These are phyloP conservation scores for Zoanthus solanderi DNA, from an alignment of 92 coral and sea anemone genomes.

Conservation along the genomic window DNA sequence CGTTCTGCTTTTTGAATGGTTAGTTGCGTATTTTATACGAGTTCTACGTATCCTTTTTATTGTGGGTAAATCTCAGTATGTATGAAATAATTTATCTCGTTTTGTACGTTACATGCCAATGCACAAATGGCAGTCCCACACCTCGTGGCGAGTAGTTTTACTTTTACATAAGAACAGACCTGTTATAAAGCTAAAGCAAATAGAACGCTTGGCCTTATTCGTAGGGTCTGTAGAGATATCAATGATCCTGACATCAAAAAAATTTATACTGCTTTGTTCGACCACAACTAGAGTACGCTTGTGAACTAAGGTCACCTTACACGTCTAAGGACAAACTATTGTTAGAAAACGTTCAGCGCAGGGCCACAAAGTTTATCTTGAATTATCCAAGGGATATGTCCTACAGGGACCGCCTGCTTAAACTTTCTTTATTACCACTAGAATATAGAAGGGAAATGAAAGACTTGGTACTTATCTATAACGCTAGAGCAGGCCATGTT, in stretches of 20 bases:
- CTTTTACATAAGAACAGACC: too few relatives aligned
- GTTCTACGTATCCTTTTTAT: too few relatives aligned
- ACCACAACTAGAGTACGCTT: conserved; percentile 61
- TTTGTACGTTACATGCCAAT: too few relatives aligned
- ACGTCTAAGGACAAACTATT: conserved; percentile 35
- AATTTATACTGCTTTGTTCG: conserved; percentile 56
- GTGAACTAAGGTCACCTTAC: conserved; percentile 34
- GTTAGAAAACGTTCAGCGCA: conserved; percentile 52
- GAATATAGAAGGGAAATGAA: conserved; percentile 35
- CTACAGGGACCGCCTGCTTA: conserved; percentile 45
- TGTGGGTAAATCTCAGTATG: too few relatives aligned
- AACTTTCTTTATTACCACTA: conserved; percentile 48
- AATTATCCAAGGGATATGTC: conserved; percentile 62
- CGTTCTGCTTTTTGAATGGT: too few relatives aligned
- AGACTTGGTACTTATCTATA: conserved; percentile 39
- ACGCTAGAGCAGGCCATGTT: conserved; percentile 53
- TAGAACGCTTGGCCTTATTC: conserved; percentile 40
- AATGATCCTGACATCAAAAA: conserved; percentile 45
- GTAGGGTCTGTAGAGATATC: conserved; percentile 34
- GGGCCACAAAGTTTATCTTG: conserved; percentile 67
- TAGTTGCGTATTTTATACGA: too few relatives aligned
- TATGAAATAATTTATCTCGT: too few relatives aligned
- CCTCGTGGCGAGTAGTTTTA: too few relatives aligned
- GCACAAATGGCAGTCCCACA: too few relatives aligned
- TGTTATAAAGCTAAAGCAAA: conserved; percentile 27